Evolutionary conservation across 2,797 vertebrate genomes (phyloP).

Genomic region (Rhinatrema bivittatum): DNA sequence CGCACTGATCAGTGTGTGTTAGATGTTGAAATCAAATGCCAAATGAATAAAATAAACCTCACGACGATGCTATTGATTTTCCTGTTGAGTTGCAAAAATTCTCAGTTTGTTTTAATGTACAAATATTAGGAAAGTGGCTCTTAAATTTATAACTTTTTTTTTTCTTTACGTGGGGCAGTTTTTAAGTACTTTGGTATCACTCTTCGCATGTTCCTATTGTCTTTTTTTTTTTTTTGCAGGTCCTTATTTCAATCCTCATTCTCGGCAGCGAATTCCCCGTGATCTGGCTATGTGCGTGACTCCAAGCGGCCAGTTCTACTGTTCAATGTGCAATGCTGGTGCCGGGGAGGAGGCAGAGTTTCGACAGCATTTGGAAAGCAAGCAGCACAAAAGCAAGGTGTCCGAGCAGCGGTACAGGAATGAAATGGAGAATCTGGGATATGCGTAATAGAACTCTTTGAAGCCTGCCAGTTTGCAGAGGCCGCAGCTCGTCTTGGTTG

Average conservation of each 20-base stretch:
- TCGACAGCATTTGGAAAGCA: conserved; percentile 94
- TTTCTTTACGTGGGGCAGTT: too few species aligned
- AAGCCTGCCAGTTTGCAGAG: conserved; percentile 15
- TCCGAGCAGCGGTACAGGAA: conserved; percentile 89
- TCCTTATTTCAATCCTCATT: conserved; percentile 91
- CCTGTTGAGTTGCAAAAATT: too few species aligned
- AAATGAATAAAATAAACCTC: too few species aligned
- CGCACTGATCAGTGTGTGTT: too few species aligned
- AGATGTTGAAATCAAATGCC: too few species aligned
- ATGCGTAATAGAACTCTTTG: conserved; percentile 61
- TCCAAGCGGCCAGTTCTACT: conserved; percentile 96
- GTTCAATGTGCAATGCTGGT: conserved; percentile 95
- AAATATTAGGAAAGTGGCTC: too few species aligned
- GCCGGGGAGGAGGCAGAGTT: conserved; percentile 91
- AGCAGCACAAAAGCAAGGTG: conserved; percentile 95
- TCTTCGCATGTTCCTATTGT: not conserved
- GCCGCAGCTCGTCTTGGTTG: conserved; percentile 49
- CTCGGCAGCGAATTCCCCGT: conserved; percentile 88
- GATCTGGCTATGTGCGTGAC: conserved; percentile 97
- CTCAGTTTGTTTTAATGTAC: too few species aligned
- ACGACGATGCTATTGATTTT: too few species aligned
- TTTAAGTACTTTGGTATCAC: not conserved
- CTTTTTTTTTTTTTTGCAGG: too few species aligned
- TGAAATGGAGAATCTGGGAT: conserved; percentile 96
- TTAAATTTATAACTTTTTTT: too few species aligned